A percentile compares a stretch with the other conserved stretches of the same genome.
Conservation (phyloP, 2,113 vertebrate genomes). For the Paracanthobrama guichenoti region DNA sequence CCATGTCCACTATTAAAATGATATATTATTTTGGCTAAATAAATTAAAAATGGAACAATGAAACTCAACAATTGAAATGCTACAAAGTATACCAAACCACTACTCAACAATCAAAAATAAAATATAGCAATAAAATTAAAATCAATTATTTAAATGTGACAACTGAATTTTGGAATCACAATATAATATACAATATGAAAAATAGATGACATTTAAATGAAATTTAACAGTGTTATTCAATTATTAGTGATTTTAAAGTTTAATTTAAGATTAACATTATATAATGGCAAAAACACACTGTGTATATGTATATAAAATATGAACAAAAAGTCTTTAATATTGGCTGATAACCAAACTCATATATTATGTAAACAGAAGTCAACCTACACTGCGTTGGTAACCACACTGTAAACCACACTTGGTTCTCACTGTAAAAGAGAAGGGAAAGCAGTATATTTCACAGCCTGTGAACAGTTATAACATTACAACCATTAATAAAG, state of each 20-base stretch:
- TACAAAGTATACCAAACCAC: too few species aligned
- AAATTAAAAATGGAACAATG: neutral
- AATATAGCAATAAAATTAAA: neutral
- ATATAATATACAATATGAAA: neutral
- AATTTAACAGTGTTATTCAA: neutral
- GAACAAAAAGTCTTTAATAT: too few species aligned
- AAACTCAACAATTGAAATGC: neutral
- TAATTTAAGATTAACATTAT: too few species aligned
- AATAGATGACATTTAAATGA: neutral
- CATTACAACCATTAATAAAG: constrained; percentile 53
- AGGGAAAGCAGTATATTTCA: neutral
- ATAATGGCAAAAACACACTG: too few species aligned
- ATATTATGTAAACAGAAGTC: neutral
- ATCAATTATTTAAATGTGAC: neutral
- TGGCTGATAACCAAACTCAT: neutral
- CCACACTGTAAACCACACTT: neutral
- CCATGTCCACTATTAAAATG: neutral
- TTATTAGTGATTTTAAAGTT: neutral
- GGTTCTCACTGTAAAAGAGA: neutral
- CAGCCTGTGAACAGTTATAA: constrained; percentile 44
- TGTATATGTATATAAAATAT: too few species aligned
- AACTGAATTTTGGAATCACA: neutral
- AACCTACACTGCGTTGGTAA: neutral
- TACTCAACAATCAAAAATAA: neutral
- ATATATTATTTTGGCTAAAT: neutral